Percentiles rank a stretch among this genome's conserved stretches.
Evolutionary conservation across 2,797 vertebrate species (phyloP).

Genomic region (Falco biarmicus): DNA sequence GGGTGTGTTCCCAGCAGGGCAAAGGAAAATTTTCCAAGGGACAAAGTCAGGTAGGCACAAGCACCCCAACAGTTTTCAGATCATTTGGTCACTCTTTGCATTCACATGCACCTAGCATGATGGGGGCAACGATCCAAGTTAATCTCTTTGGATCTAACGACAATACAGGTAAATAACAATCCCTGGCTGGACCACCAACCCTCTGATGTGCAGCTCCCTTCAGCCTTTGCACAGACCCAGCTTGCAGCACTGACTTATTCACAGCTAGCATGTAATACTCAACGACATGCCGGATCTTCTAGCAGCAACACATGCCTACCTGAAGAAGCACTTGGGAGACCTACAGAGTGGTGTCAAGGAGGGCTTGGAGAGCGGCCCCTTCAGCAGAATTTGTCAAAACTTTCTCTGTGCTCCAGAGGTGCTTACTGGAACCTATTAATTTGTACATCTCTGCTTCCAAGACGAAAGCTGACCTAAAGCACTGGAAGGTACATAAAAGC

Average conservation of each 20-base stretch:
- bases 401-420: neutral
- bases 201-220: neutral
- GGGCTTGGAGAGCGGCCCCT: neutral
- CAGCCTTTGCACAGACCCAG: neutral
- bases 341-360: neutral
- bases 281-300: neutral
- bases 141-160: neutral
- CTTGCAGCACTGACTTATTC: neutral
- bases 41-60: neutral
- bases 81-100: neutral
- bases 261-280: neutral
- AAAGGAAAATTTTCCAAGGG: neutral
- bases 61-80: neutral
- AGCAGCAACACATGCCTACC: neutral
- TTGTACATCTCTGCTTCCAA: neutral
- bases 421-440: neutral
- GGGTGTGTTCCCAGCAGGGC: neutral
- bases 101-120: neutral
- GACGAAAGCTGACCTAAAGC: neutral
- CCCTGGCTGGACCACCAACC: neutral
- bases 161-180: neutral
- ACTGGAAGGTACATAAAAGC: slow-evolving; percentile 24
- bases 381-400: neutral
- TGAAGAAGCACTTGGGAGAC: neutral
- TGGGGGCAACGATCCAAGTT: neutral